These are phyloP conservation scores for Diabrotica virgifera DNA, from an alignment of 1,140 invertebrate species.

Conservation along the genomic window DNA sequence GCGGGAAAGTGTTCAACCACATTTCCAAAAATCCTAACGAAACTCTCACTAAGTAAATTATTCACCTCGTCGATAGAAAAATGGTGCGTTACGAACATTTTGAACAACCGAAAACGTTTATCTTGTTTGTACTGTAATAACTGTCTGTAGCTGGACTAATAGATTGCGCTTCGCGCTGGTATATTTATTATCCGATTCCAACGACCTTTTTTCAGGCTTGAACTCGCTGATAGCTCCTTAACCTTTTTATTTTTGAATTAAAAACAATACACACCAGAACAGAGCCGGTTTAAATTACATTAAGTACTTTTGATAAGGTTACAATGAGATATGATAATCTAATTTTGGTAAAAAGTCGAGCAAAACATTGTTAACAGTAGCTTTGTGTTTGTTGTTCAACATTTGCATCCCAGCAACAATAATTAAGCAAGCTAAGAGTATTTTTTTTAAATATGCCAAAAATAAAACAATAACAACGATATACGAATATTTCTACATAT, in stretches of 20 bases:
- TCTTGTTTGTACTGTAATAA: background rate
- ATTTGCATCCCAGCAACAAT: no score
- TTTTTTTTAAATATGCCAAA: no score
- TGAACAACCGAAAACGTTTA: background rate
- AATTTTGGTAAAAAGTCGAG: no score
- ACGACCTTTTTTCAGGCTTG: background rate
- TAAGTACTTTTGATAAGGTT: no score
- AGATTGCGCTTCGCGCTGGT: background rate
- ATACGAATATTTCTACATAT: no score
- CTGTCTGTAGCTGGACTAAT: background rate
- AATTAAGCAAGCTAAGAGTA: no score
- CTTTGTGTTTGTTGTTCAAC: no score
- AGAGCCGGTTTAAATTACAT: no score
- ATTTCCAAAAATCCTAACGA: conserved; percentile 61
- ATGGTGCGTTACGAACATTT: conserved; percentile 18
- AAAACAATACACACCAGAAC: background rate
- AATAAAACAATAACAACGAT: no score
- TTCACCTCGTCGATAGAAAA: conserved; percentile 53
- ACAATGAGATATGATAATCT: no score
- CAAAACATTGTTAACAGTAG: no score
- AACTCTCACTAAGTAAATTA: conserved; percentile 53
- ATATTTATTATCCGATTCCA: background rate
- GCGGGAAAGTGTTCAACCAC: conserved; percentile 61
- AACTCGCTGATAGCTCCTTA: conserved; percentile 2
- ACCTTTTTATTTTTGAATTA: background rate